Base-by-base conservation (phyloP, 2,888 invertebrate genomes). In the Gryllus longicercus region DNA sequence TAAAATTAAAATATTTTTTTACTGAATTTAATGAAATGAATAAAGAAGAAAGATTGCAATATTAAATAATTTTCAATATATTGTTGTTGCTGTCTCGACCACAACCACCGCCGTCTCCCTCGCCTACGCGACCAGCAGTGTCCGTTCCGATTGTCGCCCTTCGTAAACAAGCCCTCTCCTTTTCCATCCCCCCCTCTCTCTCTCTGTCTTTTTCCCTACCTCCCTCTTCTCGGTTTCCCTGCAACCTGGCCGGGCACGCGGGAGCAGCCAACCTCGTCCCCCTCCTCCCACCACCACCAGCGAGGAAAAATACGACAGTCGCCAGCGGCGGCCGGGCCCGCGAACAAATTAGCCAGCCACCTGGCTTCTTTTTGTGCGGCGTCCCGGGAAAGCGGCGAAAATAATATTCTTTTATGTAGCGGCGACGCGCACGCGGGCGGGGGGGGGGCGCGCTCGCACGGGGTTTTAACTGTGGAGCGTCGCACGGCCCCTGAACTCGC, bases 291-390 rank as follows among this genome's bases (percentile, higher is more conserved):
- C 63, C 63, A 4, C n/a, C 63, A 12, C 63, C 63, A 10, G 1
- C 63, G 63, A n/a, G 12, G n/a, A 63, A 63, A 63, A 63, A 63
- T 63, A n/a, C 16, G 63, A 63, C 63, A 63, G 63, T 63, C 63
- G 63, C 16, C n/a, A n/a, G 63, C 63, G 63, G 63, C n/a, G 63
- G 63, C 63, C 0, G 12, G 16, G 63, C 63, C n/a, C 14, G 63
- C 63, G 63, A 63, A 63, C 63, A 63, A 63, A 63, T 63, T 63
- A 63, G 63, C 63, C 63, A n/a, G 63, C 63, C 63, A 63, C 63
- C 63, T 63, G 63, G 63, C 63, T 63, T 63, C 63, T 11, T 63
- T 63, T 63, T 63, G 63, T 63, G 63, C 11, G n/a, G 63, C 63
- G 63, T 63, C 63, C 63, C 63, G n/a, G 63, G 16, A 38, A 63